Base-by-base conservation (phyloP, 1,140 invertebrate species). In the Battus philenor region DNA sequence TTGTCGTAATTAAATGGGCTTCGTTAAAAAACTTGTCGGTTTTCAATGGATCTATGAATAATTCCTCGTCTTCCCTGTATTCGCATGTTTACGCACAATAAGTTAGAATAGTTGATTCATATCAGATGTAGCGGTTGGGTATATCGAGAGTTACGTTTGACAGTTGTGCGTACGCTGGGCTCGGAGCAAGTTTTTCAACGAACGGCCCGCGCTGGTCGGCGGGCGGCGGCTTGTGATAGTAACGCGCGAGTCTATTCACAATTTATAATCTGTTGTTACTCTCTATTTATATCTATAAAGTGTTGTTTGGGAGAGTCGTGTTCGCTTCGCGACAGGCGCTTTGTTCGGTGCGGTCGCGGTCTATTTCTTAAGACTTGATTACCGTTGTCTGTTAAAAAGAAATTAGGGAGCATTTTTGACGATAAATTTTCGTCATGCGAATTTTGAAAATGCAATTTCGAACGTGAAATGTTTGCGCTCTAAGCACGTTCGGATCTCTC, bases 41-140 rank as follows among this genome's bases (percentile, higher is more conserved):
- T 65, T 66, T 54, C 44, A 59, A 57, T 50, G 47, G 26, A 63
- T 58, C 55, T 49, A 49, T 20, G 48, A 51, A 54, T 63, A 63
- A 73, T 69, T 66, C 69, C 38, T 72, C 50, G 79, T 83, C 79
- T 83, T 83, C 77, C 79, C 64, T 63, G 48, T 71, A 68, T 68
- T 62, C 60, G 64, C 65, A 75, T 72, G 71, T 71, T 72, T 59
- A 62, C 75, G 79, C 79, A 80, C 77, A 83, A 79, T 68, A 73
- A 45, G 41, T 60, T 81, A 83, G 76, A 59, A 64, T 77, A 80
- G 59, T 67, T 59, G 38, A 63, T 68, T 63, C 79, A 83, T 83
- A 83, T 83, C 77, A 81, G 55, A 71, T 69, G 67, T 66, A 50
- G 55, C 54, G 50, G 59, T 69, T 67, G 57, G n/a, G 47, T 68